Evolutionary conservation across 1,140 invertebrate genomes (phyloP).

Genomic region (Drosophila triauraria): DNA sequence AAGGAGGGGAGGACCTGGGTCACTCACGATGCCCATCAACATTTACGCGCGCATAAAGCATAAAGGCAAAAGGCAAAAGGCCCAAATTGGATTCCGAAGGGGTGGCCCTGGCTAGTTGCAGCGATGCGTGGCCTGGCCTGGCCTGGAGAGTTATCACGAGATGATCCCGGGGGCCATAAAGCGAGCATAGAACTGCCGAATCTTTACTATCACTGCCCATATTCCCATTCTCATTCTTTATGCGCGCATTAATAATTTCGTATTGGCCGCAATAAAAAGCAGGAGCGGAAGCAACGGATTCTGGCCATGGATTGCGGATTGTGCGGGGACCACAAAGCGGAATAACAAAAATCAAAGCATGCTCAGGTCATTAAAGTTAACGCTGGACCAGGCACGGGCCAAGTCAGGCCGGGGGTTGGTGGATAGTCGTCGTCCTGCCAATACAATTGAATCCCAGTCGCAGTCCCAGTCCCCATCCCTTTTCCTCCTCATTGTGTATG

Average conservation of each 20-base stretch:
- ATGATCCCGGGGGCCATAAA: conserved; percentile 49
- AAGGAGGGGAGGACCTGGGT: background rate
- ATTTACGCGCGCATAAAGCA: conserved; percentile 37
- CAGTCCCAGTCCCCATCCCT: background rate
- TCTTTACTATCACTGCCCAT: conserved; percentile 45
- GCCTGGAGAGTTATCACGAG: background rate
- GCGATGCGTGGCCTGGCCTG: background rate
- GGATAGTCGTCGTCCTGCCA: conserved; percentile 37
- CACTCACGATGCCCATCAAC: conserved; percentile 26
- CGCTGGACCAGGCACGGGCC: conserved; percentile 19
- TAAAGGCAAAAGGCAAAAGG: conserved; percentile 8
- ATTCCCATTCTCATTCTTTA: conserved; percentile 33
- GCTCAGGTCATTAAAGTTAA: conserved; percentile 74
- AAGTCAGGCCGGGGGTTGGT: background rate
- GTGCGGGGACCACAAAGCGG: conserved; percentile 51
- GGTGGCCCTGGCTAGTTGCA: background rate
- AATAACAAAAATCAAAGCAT: conserved; percentile 79
- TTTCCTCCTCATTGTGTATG: conserved; percentile 9
- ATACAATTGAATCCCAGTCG: conserved; percentile 43
- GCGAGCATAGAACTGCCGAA: conserved; percentile 46
- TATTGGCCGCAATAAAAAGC: conserved; percentile 74
- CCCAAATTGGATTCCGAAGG: conserved; percentile 32
- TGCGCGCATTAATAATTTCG: conserved; percentile 72
- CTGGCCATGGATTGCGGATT: conserved; percentile 4
- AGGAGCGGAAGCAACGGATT: background rate